phyloP scores from a whole-genome alignment of 2,888 invertebrate genomes.

The Philaethria dido region DNA sequence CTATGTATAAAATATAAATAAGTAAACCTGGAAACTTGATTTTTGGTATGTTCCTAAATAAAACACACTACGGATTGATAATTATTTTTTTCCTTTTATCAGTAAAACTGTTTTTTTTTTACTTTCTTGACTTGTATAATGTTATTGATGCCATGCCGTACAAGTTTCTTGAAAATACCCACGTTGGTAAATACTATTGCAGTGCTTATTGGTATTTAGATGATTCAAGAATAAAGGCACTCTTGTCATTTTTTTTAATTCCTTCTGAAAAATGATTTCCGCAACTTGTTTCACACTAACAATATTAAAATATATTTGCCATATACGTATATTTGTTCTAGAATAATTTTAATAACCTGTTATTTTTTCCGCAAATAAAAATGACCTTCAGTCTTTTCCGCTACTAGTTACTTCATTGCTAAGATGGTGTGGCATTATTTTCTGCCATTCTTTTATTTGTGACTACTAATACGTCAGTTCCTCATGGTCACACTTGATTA shows the following conservation, averaged over 20 bases:
- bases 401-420: slow-evolving; percentile 59
- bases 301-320: slow-evolving; percentile 19
- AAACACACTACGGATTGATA: too few relatives aligned
- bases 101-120: neutral
- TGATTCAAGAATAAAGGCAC: neutral
- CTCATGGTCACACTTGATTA: slow-evolving; percentile 38
- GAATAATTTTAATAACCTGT: slow-evolving; percentile 52
- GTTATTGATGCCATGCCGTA: neutral
- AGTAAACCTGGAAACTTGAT: too few relatives aligned
- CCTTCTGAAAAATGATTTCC: slow-evolving; percentile 2
- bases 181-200: neutral
- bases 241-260: neutral
- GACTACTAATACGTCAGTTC: slow-evolving; percentile 35
- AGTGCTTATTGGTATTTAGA: neutral
- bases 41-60: too few relatives aligned
- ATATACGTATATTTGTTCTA: slow-evolving; percentile 48
- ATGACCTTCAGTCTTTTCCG: slow-evolving; percentile 66
- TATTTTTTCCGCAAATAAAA: slow-evolving; percentile 53
- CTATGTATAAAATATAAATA: too few relatives aligned
- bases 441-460: slow-evolving; percentile 41
- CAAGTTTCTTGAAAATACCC: slow-evolving; percentile 2
- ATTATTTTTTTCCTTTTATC: too few relatives aligned
- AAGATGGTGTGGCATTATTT: slow-evolving; percentile 49
- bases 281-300: neutral
- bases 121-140: neutral